Evolutionary conservation across 2,888 invertebrate genomes (phyloP), one percentile per base, ranked within the genome.

Genomic region (Thysanoteuthis rhombus): DNA sequence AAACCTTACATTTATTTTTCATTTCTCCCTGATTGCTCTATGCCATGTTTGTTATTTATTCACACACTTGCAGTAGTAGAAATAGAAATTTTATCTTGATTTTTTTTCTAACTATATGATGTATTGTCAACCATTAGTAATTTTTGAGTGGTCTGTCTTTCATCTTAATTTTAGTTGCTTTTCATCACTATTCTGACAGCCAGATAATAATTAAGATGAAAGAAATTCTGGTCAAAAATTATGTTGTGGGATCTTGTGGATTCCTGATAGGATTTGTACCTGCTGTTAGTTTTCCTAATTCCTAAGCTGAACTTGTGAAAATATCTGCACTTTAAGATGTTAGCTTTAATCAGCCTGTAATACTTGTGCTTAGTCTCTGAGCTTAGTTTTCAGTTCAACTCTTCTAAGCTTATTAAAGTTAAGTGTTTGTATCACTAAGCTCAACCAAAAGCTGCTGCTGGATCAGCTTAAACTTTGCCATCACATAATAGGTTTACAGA

Each of bases 361-460:
- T 75, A 36, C 75, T 36, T n/a, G n/a, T n/a, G 75, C 75, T 75
- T 75, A 75, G 75, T 75, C 16, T 75, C 36, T 52, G 75, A 75
- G 75, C 75, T 75, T 75, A 75, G 75, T 75, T 75, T 75, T 75
- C 75, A 75, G 75, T 75, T 75, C n/a, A 75, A 75, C 75, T 75
- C 75, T n/a, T n/a, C 75, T 75, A 75, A 75, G 75, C 75, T 75
- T 36, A 75, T 75, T 75, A 75, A 75, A 75, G n/a, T 75, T 52
- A 25, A 52, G 52, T 52, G 52, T 52, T 75, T 75, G n/a, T 75
- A 75, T 75, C 75, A 36, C 22, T 75, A 75, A n/a, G 75, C 75
- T 75, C n/a, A n/a, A 75, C n/a, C n/a, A 75, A 75, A 75, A n/a
- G 75, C 75, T 75, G 58, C 58, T 58, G 75, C 75, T n/a, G 36